Percentiles rank a stretch among this genome's conserved stretches.
phyloP scores from a whole-genome alignment of 2,113 vertebrate species.

The Hassar affinis region DNA sequence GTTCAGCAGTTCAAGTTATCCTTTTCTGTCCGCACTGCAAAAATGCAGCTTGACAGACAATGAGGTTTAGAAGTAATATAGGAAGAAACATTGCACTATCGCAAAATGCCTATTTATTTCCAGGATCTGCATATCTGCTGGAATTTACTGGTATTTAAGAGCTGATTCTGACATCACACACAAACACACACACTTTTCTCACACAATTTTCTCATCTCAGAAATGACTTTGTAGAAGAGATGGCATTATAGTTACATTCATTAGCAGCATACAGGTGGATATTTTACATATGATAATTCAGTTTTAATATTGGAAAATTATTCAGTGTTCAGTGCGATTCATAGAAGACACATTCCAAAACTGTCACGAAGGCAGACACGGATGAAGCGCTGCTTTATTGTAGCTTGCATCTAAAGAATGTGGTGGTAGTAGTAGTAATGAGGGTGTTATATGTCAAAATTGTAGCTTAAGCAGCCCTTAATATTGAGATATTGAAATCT shows the following conservation, averaged over 20 bases:
- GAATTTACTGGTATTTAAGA: background rate
- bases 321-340: background rate
- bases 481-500: too few relatives aligned
- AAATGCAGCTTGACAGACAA: background rate
- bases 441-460: too few relatives aligned
- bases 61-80: slow-evolving; percentile 2
- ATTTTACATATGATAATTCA: background rate
- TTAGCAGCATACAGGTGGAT: background rate
- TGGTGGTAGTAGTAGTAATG: too few relatives aligned
- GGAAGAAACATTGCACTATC: background rate
- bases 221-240: background rate
- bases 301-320: background rate
- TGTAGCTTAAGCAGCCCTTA: too few relatives aligned
- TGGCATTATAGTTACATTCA: background rate
- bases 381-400: too few relatives aligned
- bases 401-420: too few relatives aligned
- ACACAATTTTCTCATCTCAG: background rate
- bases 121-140: background rate
- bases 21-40: background rate
- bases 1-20: background rate
- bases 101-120: slow-evolving; percentile 2
- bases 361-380: too few relatives aligned
- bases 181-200: background rate
- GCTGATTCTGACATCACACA: background rate
- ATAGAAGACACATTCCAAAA: background rate